These are phyloP conservation scores for Triplophysa siluroides DNA, from an alignment of 2,113 vertebrate species.

Conservation along the genomic window DNA sequence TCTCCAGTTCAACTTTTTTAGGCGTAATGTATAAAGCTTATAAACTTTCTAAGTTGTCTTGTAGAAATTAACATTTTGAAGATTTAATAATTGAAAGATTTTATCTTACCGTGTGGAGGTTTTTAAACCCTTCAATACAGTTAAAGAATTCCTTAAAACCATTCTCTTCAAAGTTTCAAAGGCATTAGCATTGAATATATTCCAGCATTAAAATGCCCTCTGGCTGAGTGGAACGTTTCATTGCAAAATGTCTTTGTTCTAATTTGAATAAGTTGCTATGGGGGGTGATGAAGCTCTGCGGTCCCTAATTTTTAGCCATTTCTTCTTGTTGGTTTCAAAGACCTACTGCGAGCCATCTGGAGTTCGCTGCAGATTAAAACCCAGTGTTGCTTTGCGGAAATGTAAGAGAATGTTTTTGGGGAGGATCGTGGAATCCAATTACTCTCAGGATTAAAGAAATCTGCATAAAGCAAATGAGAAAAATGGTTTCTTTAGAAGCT, in stretches of 20 bases:
- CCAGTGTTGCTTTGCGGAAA: slow-evolving; percentile 21
- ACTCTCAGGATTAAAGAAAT: slow-evolving; percentile 13
- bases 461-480: background rate
- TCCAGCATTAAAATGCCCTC: slow-evolving; percentile 32
- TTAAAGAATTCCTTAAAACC: slow-evolving; percentile 10
- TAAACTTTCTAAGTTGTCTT: background rate
- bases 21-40: background rate
- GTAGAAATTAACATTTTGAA: background rate
- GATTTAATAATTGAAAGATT: slow-evolving; percentile 32
- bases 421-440: slow-evolving; percentile 16
- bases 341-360: slow-evolving; percentile 42
- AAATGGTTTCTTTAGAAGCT: background rate
- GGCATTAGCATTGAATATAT: slow-evolving; percentile 26
- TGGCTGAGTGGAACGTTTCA: slow-evolving; percentile 35
- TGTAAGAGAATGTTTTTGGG: slow-evolving; percentile 13
- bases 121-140: slow-evolving; percentile 25
- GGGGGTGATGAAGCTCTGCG: slow-evolving; percentile 20
- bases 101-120: slow-evolving; percentile 30
- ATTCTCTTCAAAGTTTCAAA: slow-evolving; percentile 32
- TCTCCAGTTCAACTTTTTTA: background rate
- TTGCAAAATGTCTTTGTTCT: slow-evolving; percentile 39
- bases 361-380: slow-evolving; percentile 42
- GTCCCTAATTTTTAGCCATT: slow-evolving; percentile 23
- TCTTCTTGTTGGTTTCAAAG: slow-evolving; percentile 40
- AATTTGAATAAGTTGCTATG: slow-evolving; percentile 38